Evolutionary conservation across 2,797 vertebrate species (phyloP), one percentile per base, ranked within the genome.

Genomic region (Acrossocheilus fasciatus): DNA sequence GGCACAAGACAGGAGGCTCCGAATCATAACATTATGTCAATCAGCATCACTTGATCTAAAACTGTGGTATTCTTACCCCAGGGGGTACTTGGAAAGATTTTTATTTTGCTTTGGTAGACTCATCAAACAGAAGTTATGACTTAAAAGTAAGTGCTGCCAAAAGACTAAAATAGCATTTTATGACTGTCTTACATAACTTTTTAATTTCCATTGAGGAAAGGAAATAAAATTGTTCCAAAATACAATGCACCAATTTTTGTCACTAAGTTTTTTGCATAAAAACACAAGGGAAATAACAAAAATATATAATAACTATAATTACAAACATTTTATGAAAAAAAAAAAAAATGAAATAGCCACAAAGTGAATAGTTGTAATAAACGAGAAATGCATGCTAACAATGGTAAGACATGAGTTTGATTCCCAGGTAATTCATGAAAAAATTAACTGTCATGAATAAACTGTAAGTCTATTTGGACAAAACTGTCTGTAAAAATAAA

Each of bases 1-100:
- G 74, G 62, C 34, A 52, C 26, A 74, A 64, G 14, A 78, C 34
- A 11, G 34, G 17, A 41, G 26, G 39, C 39, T 62, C n/a, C 5
- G 18, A 75, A 72, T 54, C 68, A 72, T 45, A 59, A 79, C 62
- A 77, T 77, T 74, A 36, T 17, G 4, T 18, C 64, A 69, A 59
- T 85, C 39, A 41, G 36, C 41, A 57, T 78, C 83, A 69, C 75
- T 70, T 70, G 47, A 69, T 57, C 50, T 43, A 45, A n/a, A 82
- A n/a, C 50, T 41, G 14, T 2, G 23, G 50, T 26, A 23, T 20
- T 36, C 50, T 74, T n/a, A 76, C 50, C 30, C 47, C 4, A 52
- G 30, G 4, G 17, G 74, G 26, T 50, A 45, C 43, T 50, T 74
- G 4, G 15, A 11, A 36, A 52, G 2, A 76, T 39, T 36, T 52